Evolutionary conservation across 2,888 invertebrate species (phyloP).

Genomic region (Mesorhabditis belari): DNA sequence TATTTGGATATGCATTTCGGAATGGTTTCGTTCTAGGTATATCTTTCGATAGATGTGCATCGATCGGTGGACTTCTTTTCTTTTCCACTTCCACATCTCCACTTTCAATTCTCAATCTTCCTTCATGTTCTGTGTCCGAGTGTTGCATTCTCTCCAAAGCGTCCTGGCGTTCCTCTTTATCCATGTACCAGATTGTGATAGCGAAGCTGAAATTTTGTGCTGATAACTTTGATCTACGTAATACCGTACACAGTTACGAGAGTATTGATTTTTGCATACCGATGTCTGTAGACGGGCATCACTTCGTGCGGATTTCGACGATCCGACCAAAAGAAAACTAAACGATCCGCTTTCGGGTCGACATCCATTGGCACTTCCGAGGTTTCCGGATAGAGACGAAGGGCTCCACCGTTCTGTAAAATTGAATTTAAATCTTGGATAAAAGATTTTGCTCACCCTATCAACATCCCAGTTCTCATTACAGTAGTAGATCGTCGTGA

Average conservation of each 20-base stretch:
- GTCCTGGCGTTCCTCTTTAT: slow-evolving; percentile 21
- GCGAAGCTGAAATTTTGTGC: slow-evolving; percentile 36
- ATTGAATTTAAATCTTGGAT: background rate
- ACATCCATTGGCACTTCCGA: slow-evolving; percentile 75
- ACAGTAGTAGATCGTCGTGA: slow-evolving; percentile 94
- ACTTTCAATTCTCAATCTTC: background rate
- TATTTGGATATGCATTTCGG: background rate
- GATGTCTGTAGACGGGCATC: slow-evolving; percentile 79
- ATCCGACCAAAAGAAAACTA: slow-evolving; percentile 96
- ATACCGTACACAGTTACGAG: background rate
- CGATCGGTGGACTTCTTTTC: background rate
- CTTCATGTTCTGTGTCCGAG: background rate
- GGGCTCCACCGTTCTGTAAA: slow-evolving; percentile 68
- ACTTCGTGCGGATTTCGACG: slow-evolving; percentile 93
- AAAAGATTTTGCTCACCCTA: slow-evolving; percentile 4
- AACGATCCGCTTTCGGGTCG: slow-evolving; percentile 82
- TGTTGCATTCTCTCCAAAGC: background rate
- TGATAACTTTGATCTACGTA: background rate
- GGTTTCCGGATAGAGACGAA: slow-evolving; percentile 85
- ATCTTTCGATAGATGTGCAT: too few relatives aligned
- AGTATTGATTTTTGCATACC: slow-evolving; percentile 53
- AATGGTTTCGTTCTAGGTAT: too few relatives aligned
- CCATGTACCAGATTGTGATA: slow-evolving; percentile 46
- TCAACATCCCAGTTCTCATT: slow-evolving; percentile 74
- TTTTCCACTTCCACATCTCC: background rate